Evolutionary conservation across 2,888 invertebrate species (phyloP).

Genomic region (Polylopha cassiicola): DNA sequence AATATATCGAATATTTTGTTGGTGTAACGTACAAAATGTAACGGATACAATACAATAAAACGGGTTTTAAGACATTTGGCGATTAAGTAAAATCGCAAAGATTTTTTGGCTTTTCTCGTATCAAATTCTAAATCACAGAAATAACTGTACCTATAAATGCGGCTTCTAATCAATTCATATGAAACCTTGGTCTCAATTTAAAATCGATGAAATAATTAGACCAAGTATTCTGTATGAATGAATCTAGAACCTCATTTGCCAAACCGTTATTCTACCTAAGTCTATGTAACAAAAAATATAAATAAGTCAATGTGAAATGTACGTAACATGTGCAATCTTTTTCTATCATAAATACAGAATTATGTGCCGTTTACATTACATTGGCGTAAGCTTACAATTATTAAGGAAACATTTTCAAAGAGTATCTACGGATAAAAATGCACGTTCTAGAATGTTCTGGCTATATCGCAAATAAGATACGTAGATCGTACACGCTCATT

Average conservation of each 20-base stretch:
- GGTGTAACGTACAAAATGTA: too few species aligned
- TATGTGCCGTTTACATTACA: conserved; percentile 47
- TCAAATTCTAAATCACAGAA: conserved; percentile 70
- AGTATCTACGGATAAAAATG: too few species aligned
- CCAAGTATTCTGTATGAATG: conserved; percentile 20
- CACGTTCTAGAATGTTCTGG: too few species aligned
- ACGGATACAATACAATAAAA: conserved; percentile 4
- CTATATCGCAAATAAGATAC: too few species aligned
- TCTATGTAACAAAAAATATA: conserved; percentile 72
- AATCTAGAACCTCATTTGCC: conserved; percentile 49
- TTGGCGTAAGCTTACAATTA: conserved; percentile 42
- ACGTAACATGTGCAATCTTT: conserved; percentile 72
- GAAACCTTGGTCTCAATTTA: conserved; percentile 22
- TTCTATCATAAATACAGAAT: conserved; percentile 46
- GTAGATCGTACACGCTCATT: too few species aligned
- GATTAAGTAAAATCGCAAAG: conserved; percentile 53
- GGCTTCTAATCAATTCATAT: conserved; percentile 34
- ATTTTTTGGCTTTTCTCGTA: conserved; percentile 65
- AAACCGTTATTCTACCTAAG: conserved; percentile 54
- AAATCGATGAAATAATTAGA: conserved; percentile 22
- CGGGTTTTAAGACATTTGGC: conserved; percentile 2
- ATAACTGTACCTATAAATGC: conserved; percentile 40
- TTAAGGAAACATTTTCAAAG: conserved; percentile 14
- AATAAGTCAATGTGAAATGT: conserved; percentile 68
- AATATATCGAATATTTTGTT: too few species aligned